Base-by-base conservation (phyloP, 2,888 invertebrate genomes). In the Orchesella flavescens region DNA sequence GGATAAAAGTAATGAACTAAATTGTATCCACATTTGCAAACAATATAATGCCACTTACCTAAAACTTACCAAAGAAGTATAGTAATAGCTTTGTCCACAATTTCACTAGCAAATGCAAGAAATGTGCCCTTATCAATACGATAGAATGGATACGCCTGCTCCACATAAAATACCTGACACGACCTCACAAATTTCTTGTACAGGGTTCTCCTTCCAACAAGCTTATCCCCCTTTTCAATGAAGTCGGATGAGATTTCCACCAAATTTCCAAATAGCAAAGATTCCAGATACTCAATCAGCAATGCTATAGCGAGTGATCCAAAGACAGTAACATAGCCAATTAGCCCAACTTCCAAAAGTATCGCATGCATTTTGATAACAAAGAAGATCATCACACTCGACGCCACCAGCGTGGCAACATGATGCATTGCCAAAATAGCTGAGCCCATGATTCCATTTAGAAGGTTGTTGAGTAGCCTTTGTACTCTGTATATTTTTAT, bases 41-140 rank as follows among this genome's bases (percentile, higher is more conserved):
- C n/a, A n/a, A n/a, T n/a, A n/a, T n/a, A n/a, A n/a, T n/a, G n/a
- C n/a, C n/a, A n/a, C n/a, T n/a, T n/a, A n/a, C n/a, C n/a, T n/a
- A n/a, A n/a, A n/a, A n/a, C n/a, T n/a, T 68, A 76, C 76, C 76
- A 76, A 7, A 76, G 68, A 15, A 76, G 15, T 0, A 79, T 24
- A 10, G 49, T 72, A 17, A 79, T 71, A 13, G 72, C 44, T 12
- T 79, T 9, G 49, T 79, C 65, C 0, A 72, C 34, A n/a, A 21
- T 55, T n/a, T 79, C 34, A 4, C 34, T 12, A 0, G 10, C 2
- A 71, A 79, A 72, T 13, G 13, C 63, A 0, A 79, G 44, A 13
- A 79, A 63, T 19, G 72, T 79, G 9, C 9, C 19, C 15, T 17
- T 49, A 17, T 43, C 23, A 21, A 79, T 55, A 4, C 9, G 21